Percentiles rank a stretch among this genome's conserved stretches.
phyloP scores from a whole-genome alignment of 2,113 vertebrate species.

The Lynx canadensis region DNA sequence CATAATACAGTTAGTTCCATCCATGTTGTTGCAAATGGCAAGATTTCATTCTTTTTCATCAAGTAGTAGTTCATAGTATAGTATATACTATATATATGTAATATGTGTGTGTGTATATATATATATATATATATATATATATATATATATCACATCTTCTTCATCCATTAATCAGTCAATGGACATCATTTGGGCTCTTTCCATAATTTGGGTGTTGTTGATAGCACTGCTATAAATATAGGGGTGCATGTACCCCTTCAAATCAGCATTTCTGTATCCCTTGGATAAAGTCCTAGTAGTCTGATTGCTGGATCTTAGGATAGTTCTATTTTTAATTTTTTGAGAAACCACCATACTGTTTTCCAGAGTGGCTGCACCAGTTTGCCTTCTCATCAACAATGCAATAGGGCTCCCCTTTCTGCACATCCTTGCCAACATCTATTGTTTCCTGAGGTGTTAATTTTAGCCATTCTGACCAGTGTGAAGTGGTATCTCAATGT shows the following conservation, averaged over 20 bases:
- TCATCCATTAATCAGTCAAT: neutral
- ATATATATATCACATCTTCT: neutral
- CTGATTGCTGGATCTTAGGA: neutral
- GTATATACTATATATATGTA: too few species aligned
- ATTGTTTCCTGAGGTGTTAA: neutral
- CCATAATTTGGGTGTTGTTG: neutral
- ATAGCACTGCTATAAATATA: neutral
- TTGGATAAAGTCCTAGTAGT: neutral
- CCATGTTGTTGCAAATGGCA: neutral
- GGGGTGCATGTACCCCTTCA: neutral
- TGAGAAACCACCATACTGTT: neutral
- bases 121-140: too few species aligned
- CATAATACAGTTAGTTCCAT: neutral
- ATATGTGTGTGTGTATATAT: too few species aligned
- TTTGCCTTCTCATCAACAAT: neutral
- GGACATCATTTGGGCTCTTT: neutral
- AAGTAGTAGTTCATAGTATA: too few species aligned
- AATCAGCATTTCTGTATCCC: neutral
- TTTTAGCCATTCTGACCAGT: neutral
- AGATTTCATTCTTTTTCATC: neutral
- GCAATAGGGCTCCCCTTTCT: neutral
- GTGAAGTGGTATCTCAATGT: neutral
- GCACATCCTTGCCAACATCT: neutral
- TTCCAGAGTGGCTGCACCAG: neutral
- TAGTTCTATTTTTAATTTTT: neutral